Evolutionary conservation across 2,113 vertebrate species (phyloP).

Genomic region (Mungos mungo): DNA sequence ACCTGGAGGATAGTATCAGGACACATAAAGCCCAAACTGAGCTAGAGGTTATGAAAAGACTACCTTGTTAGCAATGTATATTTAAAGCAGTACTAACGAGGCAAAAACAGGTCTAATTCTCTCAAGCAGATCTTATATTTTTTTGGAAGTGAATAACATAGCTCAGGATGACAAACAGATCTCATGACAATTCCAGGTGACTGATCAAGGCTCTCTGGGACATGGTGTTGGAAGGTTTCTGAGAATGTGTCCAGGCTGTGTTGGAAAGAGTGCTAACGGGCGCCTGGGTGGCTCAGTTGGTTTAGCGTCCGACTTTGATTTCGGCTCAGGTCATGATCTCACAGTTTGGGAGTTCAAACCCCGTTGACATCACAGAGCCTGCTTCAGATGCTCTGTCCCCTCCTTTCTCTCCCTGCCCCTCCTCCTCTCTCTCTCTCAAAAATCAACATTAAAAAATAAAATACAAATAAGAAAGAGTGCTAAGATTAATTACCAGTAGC

Average conservation of each 20-base stretch:
- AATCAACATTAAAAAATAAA: too few relatives aligned
- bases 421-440: too few relatives aligned
- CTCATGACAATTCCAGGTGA: neutral
- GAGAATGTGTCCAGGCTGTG: neutral
- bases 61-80: neutral
- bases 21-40: neutral
- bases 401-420: too few relatives aligned
- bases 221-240: neutral
- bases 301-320: too few relatives aligned
- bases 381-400: too few relatives aligned
- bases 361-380: too few relatives aligned
- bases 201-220: neutral
- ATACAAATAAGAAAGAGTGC: neutral
- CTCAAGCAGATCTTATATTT: too few relatives aligned
- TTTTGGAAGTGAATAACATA: neutral
- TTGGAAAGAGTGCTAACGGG: neutral
- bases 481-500: neutral
- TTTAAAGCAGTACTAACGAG: neutral
- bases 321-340: too few relatives aligned
- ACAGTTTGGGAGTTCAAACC: too few relatives aligned
- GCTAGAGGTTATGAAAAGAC: neutral
- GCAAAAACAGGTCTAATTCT: neutral
- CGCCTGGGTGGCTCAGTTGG: too few relatives aligned
- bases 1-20: neutral
- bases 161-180: neutral